These are phyloP conservation scores for Megaleporinus macrocephalus DNA, from an alignment of 2,113 vertebrate genomes.

Conservation along the genomic window DNA sequence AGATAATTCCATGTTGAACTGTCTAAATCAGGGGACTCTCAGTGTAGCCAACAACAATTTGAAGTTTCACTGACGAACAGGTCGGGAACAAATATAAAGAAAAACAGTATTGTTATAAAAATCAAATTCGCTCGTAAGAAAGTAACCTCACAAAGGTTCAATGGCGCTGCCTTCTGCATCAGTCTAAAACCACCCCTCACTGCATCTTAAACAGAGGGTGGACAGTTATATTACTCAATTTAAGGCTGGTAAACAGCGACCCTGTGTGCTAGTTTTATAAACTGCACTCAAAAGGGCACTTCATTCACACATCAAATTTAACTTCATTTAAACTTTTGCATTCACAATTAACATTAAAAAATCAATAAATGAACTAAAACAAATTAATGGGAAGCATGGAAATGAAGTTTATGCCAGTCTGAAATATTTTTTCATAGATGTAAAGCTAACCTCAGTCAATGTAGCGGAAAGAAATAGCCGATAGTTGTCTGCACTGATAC, in stretches of 20 bases:
- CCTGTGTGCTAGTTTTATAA: conserved; percentile 28
- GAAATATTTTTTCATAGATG: too few species aligned
- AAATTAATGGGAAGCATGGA: too few species aligned
- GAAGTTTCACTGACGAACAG: not conserved
- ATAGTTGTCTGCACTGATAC: too few species aligned
- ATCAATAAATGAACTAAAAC: conserved; percentile 1
- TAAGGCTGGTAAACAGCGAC: conserved; percentile 59
- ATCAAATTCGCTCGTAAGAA: not conserved
- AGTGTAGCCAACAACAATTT: not conserved
- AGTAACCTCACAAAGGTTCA: not conserved
- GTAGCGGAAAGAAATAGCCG: not conserved
- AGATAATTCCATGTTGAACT: too few species aligned
- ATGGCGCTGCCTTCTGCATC: not conserved
- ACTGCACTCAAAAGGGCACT: not conserved
- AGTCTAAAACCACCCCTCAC: not conserved
- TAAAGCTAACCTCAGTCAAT: not conserved
- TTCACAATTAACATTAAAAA: not conserved
- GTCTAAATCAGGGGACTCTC: not conserved
- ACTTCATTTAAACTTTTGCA: not conserved
- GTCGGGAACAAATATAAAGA: not conserved
- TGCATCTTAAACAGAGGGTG: not conserved
- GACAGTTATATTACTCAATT: not conserved
- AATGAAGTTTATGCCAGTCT: too few species aligned
- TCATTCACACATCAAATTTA: not conserved
- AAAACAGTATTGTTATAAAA: not conserved